These are phyloP conservation scores for Achatina immaculata DNA, from an alignment of 1,140 invertebrate genomes.

Conservation along the genomic window DNA sequence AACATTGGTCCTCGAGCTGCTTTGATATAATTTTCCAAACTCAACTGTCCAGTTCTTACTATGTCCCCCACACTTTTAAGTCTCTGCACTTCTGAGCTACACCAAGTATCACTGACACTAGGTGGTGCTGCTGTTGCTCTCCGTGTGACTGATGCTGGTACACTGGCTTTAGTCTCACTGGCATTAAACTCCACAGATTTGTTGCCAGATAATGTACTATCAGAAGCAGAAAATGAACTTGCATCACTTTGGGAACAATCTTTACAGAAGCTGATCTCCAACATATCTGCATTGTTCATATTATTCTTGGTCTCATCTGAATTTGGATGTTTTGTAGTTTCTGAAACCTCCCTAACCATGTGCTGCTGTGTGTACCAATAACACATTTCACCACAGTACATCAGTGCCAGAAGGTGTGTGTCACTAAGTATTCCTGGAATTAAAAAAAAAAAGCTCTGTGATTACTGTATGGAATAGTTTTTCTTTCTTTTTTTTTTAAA, in stretches of 20 bases:
- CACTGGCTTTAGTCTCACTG: not conserved
- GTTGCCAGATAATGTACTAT: not conserved
- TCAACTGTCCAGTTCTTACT: conserved; percentile 43
- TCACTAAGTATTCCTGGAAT: conserved; percentile 62
- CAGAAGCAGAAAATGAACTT: not conserved
- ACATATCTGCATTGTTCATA: too few relatives aligned
- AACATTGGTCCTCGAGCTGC: conserved; percentile 54
- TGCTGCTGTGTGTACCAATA: conserved; percentile 54
- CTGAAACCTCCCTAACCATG: not conserved
- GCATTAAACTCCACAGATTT: not conserved
- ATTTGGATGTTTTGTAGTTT: not conserved
- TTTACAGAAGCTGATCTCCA: not conserved
- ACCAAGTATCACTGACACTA: not conserved
- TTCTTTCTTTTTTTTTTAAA: too few relatives aligned
- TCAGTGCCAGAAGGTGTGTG: conserved; percentile 62
- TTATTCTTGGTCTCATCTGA: not conserved
- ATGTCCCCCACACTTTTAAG: conserved; percentile 13
- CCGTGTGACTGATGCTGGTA: not conserved
- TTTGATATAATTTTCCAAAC: conserved; percentile 52
- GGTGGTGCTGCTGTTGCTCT: not conserved
- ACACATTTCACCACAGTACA: conserved; percentile 66
- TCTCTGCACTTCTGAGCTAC: not conserved
- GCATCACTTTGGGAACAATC: conserved; percentile 1
- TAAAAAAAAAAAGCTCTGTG: not conserved
- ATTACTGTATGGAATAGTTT: too few relatives aligned